These are phyloP conservation scores for Picathartes gymnocephalus DNA, from an alignment of 2,113 vertebrate species.

Conservation along the genomic window DNA sequence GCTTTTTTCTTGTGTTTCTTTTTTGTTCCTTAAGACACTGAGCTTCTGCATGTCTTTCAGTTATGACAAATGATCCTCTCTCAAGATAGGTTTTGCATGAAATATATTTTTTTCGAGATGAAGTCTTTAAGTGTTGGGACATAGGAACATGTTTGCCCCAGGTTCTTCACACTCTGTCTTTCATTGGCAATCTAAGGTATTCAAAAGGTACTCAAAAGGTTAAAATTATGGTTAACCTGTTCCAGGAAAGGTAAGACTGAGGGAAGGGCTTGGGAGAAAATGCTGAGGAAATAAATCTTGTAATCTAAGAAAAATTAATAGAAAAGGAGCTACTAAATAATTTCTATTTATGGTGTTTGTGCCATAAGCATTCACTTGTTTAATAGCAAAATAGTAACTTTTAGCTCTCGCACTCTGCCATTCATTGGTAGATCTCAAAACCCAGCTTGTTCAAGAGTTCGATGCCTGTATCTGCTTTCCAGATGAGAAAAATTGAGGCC, in stretches of 20 bases:
- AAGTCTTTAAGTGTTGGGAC: neutral
- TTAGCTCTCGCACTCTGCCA: neutral
- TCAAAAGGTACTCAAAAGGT: neutral
- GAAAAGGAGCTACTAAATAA: neutral
- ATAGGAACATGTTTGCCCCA: neutral
- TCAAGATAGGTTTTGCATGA: neutral
- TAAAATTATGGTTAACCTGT: neutral
- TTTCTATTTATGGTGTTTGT: neutral
- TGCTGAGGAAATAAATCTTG: neutral
- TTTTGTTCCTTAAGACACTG: neutral
- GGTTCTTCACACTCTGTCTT: neutral
- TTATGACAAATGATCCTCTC: neutral
- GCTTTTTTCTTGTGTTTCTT: neutral
- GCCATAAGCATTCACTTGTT: neutral
- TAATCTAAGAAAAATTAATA: neutral
- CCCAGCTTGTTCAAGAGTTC: neutral
- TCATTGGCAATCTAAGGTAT: neutral
- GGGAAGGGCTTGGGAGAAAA: neutral
- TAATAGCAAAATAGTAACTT: neutral
- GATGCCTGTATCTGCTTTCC: neutral
- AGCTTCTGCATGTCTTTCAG: conserved; percentile 1
- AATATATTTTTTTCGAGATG: neutral
- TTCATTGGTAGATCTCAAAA: neutral
- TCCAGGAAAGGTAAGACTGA: neutral
- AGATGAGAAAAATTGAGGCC: neutral